phyloP scores from a whole-genome alignment of 2,888 invertebrate species.

The Lysandra bellargus region DNA sequence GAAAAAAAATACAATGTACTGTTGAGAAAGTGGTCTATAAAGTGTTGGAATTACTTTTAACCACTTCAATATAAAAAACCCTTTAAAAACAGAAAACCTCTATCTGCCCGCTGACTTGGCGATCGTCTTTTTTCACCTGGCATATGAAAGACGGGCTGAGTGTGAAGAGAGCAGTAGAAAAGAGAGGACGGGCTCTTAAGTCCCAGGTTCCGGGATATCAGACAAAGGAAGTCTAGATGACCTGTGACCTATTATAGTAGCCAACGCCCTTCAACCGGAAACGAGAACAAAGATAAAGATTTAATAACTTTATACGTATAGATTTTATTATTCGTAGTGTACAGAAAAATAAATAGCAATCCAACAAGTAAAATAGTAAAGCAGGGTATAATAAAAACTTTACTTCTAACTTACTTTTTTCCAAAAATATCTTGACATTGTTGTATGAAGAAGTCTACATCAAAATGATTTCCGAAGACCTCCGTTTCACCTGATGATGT shows the following conservation, averaged over 20 bases:
- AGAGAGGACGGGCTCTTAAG: no score
- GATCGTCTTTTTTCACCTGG: no score
- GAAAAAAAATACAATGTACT: no score
- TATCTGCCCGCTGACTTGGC: no score
- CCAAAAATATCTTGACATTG: slow-evolving; percentile 93
- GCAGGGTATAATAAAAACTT: not conserved
- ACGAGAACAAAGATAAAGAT: not conserved
- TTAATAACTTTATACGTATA: not conserved
- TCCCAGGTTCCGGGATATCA: slow-evolving; percentile 2
- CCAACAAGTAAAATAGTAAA: not conserved
- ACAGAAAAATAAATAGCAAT: not conserved
- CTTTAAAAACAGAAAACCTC: no score
- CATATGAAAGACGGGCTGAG: no score
- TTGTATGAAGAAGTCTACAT: slow-evolving; percentile 87
- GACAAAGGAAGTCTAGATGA: slow-evolving; percentile 29
- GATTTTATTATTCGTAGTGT: no score
- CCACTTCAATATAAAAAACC: no score
- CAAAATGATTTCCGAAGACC: slow-evolving; percentile 88
- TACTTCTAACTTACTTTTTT: slow-evolving; percentile 73
- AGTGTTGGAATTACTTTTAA: no score
- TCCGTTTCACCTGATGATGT: slow-evolving; percentile 85
- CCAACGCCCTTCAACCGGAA: not conserved
- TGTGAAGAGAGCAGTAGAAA: no score
- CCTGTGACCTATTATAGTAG: slow-evolving; percentile 13
- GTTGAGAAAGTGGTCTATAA: no score